Conservation (phyloP, 1,140 invertebrate species). For the Xylocopa sonorina region DNA sequence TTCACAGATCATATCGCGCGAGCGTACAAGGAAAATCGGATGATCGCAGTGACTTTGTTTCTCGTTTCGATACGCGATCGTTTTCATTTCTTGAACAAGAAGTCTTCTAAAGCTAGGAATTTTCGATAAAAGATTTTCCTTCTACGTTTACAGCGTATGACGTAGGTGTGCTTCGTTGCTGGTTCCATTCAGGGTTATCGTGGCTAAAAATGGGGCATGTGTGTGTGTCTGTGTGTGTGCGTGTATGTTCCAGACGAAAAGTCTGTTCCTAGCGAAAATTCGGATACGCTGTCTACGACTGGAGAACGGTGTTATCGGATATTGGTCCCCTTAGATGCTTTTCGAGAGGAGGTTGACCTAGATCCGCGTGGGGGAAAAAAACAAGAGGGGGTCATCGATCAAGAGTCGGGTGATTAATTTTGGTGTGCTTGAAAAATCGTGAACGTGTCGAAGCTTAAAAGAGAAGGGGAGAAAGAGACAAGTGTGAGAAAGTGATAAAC, state of each 20-base stretch:
- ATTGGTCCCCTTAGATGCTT: not conserved
- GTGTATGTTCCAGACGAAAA: not conserved
- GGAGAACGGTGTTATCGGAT: not conserved
- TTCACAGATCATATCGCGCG: no score
- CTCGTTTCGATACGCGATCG: no score
- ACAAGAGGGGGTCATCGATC: constrained; percentile 7
- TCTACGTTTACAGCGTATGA: no score
- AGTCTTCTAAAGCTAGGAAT: no score
- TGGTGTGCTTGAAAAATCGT: constrained; percentile 42
- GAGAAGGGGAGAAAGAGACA: constrained; percentile 41
- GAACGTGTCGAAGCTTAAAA: constrained; percentile 43
- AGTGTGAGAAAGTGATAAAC: constrained; percentile 37
- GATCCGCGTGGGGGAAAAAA: not conserved
- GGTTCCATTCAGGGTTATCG: not conserved
- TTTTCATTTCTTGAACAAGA: no score
- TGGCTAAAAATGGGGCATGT: not conserved
- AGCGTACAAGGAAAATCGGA: no score
- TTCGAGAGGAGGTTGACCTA: constrained; percentile 23
- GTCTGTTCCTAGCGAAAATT: constrained; percentile 20
- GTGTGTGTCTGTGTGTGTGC: not conserved
- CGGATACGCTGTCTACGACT: not conserved
- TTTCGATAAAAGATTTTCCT: no score
- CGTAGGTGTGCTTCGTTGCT: not conserved
- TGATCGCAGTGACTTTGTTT: no score
- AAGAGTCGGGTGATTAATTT: constrained; percentile 13